Percentiles rank a stretch among this genome's conserved stretches.
These are phyloP conservation scores for Ceuthmochares aereus DNA, from an alignment of 2,113 vertebrate genomes.

Conservation along the genomic window DNA sequence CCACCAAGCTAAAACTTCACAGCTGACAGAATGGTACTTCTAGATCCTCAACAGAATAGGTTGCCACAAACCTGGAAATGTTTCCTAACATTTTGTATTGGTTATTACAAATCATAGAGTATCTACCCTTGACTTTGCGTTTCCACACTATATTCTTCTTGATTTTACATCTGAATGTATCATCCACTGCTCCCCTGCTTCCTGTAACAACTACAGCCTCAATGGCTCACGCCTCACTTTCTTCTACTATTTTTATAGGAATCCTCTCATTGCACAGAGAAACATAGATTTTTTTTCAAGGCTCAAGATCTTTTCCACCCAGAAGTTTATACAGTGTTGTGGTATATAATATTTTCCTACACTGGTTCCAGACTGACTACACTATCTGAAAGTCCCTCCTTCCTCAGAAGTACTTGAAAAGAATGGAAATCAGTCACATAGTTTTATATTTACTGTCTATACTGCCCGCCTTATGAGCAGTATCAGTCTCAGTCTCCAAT, in stretches of 20 bases:
- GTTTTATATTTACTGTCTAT: background rate
- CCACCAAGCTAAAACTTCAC: background rate
- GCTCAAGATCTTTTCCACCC: background rate
- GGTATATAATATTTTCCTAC: background rate
- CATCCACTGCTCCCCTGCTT: background rate
- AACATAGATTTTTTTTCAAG: background rate
- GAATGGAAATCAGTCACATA: background rate
- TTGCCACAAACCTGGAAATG: background rate
- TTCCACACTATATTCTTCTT: background rate
- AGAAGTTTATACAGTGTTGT: background rate
- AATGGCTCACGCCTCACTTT: background rate
- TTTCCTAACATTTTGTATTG: background rate
- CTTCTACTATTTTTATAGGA: background rate
- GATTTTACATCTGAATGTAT: background rate
- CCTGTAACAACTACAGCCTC: background rate
- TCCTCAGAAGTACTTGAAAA: background rate
- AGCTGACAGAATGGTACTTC: background rate
- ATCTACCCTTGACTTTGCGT: background rate
- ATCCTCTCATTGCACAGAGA: background rate
- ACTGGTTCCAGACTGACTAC: background rate
- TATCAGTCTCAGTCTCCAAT: background rate
- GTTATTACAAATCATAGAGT: background rate
- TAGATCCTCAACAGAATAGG: background rate
- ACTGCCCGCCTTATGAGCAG: background rate
- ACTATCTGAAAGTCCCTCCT: background rate